Percentiles rank a stretch among this genome's conserved stretches.
Evolutionary conservation across 2,113 vertebrate species (phyloP).

Genomic region (Macroglossus sobrinus): DNA sequence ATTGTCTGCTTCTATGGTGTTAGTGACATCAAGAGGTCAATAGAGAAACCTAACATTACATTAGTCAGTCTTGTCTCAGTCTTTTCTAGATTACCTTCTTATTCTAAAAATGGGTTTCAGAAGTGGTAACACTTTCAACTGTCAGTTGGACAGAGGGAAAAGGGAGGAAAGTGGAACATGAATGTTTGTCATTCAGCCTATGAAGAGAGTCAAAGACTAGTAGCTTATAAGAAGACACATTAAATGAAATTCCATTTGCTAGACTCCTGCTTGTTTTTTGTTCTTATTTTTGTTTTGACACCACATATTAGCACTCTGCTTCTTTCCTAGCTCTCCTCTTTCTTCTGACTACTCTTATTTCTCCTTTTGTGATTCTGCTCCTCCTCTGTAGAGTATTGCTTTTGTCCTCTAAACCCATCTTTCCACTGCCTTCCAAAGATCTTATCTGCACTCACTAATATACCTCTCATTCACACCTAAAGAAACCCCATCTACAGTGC

Average conservation of each 20-base stretch:
- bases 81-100: background rate
- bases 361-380: background rate
- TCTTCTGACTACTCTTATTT: background rate
- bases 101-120: background rate
- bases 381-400: background rate
- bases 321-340: background rate
- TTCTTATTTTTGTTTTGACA: background rate
- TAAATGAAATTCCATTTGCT: background rate
- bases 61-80: background rate
- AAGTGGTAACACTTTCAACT: background rate
- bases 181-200: background rate
- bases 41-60: background rate
- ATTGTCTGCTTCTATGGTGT: background rate
- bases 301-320: background rate
- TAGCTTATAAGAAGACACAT: background rate
- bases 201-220: background rate
- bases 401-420: background rate
- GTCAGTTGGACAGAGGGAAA: background rate
- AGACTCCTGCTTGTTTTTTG: rapidly evolving
- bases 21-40: background rate
- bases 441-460: background rate
- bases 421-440: background rate
- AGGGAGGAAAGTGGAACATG: background rate
- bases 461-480: background rate
- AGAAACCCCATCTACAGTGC: background rate